Evolutionary conservation across 2,797 vertebrate species (phyloP).

Genomic region (Silurus lanzhouensis): DNA sequence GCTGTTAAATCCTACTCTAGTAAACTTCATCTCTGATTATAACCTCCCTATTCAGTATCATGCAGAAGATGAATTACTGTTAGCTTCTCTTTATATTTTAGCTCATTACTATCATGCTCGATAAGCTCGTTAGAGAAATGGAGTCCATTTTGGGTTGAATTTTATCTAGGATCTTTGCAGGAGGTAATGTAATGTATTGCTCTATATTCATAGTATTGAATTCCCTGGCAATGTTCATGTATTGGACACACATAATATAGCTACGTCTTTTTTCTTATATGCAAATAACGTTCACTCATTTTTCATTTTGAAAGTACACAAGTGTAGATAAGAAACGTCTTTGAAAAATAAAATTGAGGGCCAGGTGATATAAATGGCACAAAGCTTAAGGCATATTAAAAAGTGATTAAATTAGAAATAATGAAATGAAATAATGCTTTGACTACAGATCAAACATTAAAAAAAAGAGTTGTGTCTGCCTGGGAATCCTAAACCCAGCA

Average conservation of each 20-base stretch:
- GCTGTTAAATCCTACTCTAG: slow-evolving; percentile 15
- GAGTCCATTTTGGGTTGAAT: neutral
- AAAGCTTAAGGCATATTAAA: neutral
- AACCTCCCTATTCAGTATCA: slow-evolving; percentile 1
- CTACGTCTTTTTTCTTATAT: neutral
- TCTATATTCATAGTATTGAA: slow-evolving; percentile 3
- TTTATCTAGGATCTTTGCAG: neutral
- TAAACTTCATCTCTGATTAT: slow-evolving; percentile 7
- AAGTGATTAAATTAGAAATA: neutral
- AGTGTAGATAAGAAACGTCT: neutral
- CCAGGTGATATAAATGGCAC: neutral
- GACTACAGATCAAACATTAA: neutral
- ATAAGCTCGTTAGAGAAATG: neutral
- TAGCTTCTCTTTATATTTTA: neutral
- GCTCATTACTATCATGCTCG: neutral
- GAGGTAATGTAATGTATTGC: neutral
- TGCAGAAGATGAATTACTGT: neutral
- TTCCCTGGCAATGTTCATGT: neutral
- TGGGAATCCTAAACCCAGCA: slow-evolving; percentile 27
- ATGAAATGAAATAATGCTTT: neutral
- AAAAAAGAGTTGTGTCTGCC: neutral
- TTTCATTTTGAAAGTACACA: neutral
- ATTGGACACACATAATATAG: neutral
- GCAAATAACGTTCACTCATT: neutral
- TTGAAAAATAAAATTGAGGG: neutral